Percentiles rank a stretch among this genome's conserved stretches.
Conservation (phyloP, 2,888 invertebrate species). For the Therioaphis trifolii region DNA sequence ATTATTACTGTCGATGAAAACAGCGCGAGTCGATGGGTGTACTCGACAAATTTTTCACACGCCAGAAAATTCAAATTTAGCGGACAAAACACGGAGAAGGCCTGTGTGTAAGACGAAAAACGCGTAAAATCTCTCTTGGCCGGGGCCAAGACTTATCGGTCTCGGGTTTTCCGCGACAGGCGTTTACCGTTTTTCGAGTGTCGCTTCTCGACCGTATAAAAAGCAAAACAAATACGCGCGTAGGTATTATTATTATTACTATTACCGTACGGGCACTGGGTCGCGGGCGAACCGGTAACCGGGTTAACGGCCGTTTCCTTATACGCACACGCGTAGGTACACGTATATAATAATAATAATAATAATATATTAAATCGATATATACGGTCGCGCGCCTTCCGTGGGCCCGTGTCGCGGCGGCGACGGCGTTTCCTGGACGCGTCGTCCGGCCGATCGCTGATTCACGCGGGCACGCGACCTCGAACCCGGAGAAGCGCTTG, state of each 20-base stretch:
- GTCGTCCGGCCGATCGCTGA: not conserved
- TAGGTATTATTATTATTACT: too few species aligned
- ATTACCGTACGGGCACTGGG: not conserved
- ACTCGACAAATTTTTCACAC: too few species aligned
- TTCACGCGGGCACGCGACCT: not conserved
- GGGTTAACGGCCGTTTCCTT: constrained; percentile 30
- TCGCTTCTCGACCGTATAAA: not conserved
- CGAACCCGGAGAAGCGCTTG: not conserved
- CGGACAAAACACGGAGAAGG: too few species aligned
- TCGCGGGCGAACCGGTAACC: constrained; percentile 13
- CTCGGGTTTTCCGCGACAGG: too few species aligned
- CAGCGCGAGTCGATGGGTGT: too few species aligned
- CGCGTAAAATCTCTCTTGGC: too few species aligned
- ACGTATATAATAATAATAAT: too few species aligned
- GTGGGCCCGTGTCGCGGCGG: not conserved
- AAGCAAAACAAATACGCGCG: not conserved
- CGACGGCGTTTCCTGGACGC: not conserved
- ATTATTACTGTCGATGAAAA: too few species aligned
- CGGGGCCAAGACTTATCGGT: too few species aligned
- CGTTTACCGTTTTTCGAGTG: not conserved
- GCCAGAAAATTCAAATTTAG: too few species aligned
- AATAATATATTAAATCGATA: too few species aligned
- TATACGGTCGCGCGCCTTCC: not conserved
- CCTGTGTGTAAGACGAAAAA: too few species aligned
- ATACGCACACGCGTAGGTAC: not conserved